phyloP scores from a whole-genome alignment of 1,140 invertebrate genomes.

The Rhyacophila brunnea region DNA sequence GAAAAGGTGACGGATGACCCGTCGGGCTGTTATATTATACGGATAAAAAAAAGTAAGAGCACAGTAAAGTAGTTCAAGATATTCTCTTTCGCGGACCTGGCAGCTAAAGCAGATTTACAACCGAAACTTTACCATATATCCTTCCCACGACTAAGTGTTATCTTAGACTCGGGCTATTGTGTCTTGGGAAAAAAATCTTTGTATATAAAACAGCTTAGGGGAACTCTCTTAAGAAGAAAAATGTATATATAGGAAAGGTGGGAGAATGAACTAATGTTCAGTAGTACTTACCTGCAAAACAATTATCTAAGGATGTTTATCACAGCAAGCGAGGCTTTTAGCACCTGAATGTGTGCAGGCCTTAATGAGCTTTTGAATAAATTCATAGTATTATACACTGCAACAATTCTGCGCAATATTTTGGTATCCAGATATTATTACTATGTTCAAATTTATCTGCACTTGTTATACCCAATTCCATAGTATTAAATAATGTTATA shows the following conservation, averaged over 20 bases:
- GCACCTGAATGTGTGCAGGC: conserved; percentile 3
- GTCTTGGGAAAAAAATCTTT: conserved; percentile 30
- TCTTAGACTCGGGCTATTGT: conserved; percentile 27
- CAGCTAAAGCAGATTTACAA: neutral
- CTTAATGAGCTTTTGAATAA: neutral
- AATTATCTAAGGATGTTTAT: conserved; percentile 34
- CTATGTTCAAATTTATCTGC: too few relatives aligned
- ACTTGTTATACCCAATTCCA: too few relatives aligned
- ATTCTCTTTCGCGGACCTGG: conserved; percentile 3
- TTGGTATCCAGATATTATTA: too few relatives aligned
- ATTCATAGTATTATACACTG: too few relatives aligned
- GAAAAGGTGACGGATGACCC: conserved; percentile 37
- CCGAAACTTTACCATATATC: conserved; percentile 5
- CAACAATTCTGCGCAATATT: too few relatives aligned
- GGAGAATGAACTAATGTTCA: neutral
- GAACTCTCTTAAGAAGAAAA: conserved; percentile 4
- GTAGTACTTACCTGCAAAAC: conserved; percentile 20
- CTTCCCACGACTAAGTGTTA: conserved; percentile 7
- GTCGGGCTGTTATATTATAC: conserved; percentile 30
- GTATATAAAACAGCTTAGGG: conserved; percentile 19
- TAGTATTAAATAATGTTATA: too few relatives aligned
- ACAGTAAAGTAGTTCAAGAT: conserved; percentile 9
- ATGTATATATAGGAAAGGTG: too few relatives aligned
- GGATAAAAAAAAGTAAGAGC: conserved; percentile 18
- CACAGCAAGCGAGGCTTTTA: conserved; percentile 33